These are phyloP conservation scores for Henicopernis longicauda DNA, from an alignment of 2,113 vertebrate genomes.

Conservation along the genomic window DNA sequence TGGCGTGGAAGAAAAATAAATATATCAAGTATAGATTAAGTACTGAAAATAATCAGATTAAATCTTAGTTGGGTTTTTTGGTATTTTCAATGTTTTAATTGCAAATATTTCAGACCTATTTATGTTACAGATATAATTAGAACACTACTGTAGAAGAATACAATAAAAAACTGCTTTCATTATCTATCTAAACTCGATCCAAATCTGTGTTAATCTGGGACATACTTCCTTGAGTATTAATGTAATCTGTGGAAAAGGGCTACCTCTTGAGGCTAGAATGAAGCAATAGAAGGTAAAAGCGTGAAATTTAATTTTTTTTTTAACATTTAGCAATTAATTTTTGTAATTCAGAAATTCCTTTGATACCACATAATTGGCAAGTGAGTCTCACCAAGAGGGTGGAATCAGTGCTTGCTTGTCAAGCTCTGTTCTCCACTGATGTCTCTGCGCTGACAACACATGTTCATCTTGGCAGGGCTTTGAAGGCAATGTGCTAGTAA, in stretches of 20 bases:
- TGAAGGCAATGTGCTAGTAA: neutral
- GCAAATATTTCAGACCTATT: neutral
- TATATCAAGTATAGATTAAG: neutral
- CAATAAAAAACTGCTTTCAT: neutral
- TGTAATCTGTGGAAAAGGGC: neutral
- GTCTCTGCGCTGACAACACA: conserved; percentile 54
- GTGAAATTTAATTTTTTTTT: neutral
- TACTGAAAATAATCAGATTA: neutral
- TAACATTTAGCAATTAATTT: neutral
- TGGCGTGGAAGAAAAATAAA: neutral
- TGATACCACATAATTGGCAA: conserved; percentile 39
- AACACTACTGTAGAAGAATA: neutral
- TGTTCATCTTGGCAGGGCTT: conserved; percentile 52
- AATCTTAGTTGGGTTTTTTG: neutral
- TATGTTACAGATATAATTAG: neutral
- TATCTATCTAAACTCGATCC: neutral
- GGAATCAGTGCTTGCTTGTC: conserved; percentile 36
- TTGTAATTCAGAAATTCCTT: conserved; percentile 35
- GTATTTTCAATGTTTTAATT: neutral
- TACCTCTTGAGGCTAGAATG: neutral
- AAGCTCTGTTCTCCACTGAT: conserved; percentile 34
- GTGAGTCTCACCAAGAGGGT: conserved; percentile 36
- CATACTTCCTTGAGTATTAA: neutral
- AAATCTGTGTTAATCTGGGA: neutral
- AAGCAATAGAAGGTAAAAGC: neutral